A percentile compares a stretch with the other conserved stretches of the same genome.
Evolutionary conservation across 2,888 invertebrate genomes (phyloP).

Genomic region (Macroteleia sp.): DNA sequence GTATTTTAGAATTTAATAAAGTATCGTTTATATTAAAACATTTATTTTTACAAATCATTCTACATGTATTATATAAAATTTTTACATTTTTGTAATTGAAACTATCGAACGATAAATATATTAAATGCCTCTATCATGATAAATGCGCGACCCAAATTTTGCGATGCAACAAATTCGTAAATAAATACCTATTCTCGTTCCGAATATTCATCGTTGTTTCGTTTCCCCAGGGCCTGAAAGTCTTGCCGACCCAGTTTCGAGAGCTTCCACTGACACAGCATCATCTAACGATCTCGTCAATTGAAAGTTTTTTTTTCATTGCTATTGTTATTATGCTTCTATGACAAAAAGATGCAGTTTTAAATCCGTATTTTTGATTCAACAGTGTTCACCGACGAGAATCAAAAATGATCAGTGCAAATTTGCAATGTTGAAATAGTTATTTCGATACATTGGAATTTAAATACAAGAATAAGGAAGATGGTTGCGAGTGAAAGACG

Average conservation of each 20-base stretch:
- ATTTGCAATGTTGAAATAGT: not conserved
- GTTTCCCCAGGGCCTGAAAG: conserved; percentile 17
- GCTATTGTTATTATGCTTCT: not conserved
- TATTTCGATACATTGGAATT: not conserved
- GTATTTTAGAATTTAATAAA: too few relatives aligned
- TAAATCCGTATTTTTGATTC: not conserved
- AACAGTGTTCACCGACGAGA: too few relatives aligned
- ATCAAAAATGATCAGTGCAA: not conserved
- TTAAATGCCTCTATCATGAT: not conserved
- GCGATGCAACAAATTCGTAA: conserved; percentile 22
- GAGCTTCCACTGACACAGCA: conserved; percentile 10
- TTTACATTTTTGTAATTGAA: not conserved
- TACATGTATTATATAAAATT: too few relatives aligned
- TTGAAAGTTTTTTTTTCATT: conserved; percentile 15
- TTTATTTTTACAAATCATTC: too few relatives aligned
- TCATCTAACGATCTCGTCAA: conserved; percentile 33
- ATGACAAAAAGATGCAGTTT: not conserved
- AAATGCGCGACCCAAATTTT: conserved; percentile 19
- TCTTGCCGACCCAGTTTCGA: conserved; percentile 36
- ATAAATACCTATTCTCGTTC: conserved; percentile 13
- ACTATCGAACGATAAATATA: not conserved
- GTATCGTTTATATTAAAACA: too few relatives aligned
- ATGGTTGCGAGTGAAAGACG: not conserved
- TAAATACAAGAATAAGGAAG: conserved; percentile 5
- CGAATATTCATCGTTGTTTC: conserved; percentile 31